Evolutionary conservation across 92 coral and sea anemone genomes (phyloP).

Genomic region (Diadumene lineata): DNA sequence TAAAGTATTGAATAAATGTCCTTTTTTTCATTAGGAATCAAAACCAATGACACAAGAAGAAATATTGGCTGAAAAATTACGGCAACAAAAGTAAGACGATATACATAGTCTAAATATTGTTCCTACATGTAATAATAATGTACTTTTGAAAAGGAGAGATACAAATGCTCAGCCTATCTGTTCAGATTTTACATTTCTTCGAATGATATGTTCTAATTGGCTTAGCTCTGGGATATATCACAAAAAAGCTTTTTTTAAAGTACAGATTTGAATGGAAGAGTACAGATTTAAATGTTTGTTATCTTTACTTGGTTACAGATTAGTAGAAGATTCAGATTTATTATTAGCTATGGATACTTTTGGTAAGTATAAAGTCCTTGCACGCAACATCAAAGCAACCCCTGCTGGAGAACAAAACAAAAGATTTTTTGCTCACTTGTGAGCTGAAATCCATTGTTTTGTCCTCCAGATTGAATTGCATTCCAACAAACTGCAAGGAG

Average conservation of each 20-base stretch:
- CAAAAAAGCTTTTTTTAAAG: too few relatives aligned
- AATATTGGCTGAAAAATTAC: slow-evolving; percentile 77
- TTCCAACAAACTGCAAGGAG: too few relatives aligned
- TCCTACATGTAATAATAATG: too few relatives aligned
- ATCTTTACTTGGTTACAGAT: slow-evolving; percentile 39
- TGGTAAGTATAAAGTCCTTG: slow-evolving; percentile 76
- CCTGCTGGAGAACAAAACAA: not conserved
- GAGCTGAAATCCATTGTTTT: too few relatives aligned
- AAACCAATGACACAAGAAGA: slow-evolving; percentile 60
- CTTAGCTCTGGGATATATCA: too few relatives aligned
- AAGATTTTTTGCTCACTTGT: too few relatives aligned
- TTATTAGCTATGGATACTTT: slow-evolving; percentile 90
- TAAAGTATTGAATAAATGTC: not conserved
- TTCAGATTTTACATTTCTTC: too few relatives aligned
- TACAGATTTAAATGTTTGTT: not conserved
- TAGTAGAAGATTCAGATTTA: slow-evolving; percentile 93
- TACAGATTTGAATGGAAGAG: too few relatives aligned
- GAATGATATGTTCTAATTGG: too few relatives aligned
- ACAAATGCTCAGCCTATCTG: too few relatives aligned
- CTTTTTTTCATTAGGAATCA: slow-evolving; percentile 46
- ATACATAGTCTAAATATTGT: not conserved
- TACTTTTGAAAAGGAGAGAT: too few relatives aligned
- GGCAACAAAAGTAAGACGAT: slow-evolving; percentile 77
- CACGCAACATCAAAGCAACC: not conserved
- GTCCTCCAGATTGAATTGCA: too few relatives aligned